A percentile compares a stretch with the other conserved stretches of the same genome.
Conservation (phyloP, 2,113 vertebrate species). For the Lipotes vexillifer region DNA sequence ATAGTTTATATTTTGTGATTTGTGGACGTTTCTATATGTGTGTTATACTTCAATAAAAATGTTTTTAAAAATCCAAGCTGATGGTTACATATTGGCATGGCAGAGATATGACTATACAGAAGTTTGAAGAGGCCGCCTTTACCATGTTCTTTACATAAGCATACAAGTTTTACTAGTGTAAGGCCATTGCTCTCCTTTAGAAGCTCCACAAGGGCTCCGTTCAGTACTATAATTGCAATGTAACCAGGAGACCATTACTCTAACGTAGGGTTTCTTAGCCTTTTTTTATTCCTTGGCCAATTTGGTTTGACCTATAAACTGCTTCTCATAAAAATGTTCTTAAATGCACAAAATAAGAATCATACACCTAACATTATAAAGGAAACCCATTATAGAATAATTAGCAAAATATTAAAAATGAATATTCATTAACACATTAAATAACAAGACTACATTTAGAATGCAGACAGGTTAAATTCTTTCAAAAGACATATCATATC, state of each 20-base stretch:
- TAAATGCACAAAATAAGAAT: neutral
- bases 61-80: neutral
- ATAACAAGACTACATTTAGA: neutral
- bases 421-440: neutral
- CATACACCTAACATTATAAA: neutral
- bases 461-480: neutral
- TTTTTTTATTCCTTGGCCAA: neutral
- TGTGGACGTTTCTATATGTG: neutral
- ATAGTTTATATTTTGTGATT: neutral
- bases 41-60: neutral
- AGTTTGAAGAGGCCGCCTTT: neutral
- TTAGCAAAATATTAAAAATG: neutral
- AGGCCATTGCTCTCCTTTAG: neutral
- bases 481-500: neutral
- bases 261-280: neutral
- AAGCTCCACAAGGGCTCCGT: neutral
- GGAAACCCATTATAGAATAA: neutral
- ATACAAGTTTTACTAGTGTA: neutral
- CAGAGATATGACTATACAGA: neutral
- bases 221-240: neutral
- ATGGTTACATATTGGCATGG: neutral
- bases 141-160: neutral
- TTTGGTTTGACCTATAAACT: neutral
- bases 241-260: neutral
- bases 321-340: neutral